These are phyloP conservation scores for Lymantria dispar DNA, from an alignment of 2,888 invertebrate species.

Conservation along the genomic window DNA sequence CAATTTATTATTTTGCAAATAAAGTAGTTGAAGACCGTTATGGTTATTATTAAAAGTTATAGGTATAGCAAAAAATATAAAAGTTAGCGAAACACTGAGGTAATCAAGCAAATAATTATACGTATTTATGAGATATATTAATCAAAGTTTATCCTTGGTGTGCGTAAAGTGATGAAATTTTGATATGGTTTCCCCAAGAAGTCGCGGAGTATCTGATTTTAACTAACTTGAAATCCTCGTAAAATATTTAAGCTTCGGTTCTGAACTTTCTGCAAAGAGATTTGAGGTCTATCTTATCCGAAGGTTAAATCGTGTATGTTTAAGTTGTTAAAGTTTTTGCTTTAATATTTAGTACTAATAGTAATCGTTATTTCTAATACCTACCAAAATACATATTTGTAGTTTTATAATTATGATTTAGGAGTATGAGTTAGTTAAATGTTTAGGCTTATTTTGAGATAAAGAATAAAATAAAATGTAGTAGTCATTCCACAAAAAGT, in stretches of 20 bases:
- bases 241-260: slow-evolving; percentile 42
- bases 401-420: background rate
- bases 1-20: no score
- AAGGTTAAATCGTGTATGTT: slow-evolving; percentile 33
- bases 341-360: background rate
- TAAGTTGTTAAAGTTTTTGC: slow-evolving; percentile 18
- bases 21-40: no score
- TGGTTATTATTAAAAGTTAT: no score
- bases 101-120: no score
- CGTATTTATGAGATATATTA: no score
- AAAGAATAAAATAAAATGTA: slow-evolving; percentile 18
- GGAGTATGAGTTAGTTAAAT: background rate
- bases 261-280: slow-evolving; percentile 43
- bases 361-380: background rate
- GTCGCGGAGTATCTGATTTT: slow-evolving; percentile 22
- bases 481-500: slow-evolving; percentile 23
- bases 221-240: slow-evolving; percentile 42
- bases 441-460: background rate
- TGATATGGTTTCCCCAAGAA: slow-evolving; percentile 21
- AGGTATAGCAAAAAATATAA: no score
- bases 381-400: background rate
- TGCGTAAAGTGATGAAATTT: slow-evolving; percentile 16
- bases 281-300: slow-evolving; percentile 43
- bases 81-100: no score
- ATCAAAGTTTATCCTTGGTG: slow-evolving; percentile 4